Conservation (phyloP, 2,888 invertebrate genomes). For the Dendrolimus pini region DNA sequence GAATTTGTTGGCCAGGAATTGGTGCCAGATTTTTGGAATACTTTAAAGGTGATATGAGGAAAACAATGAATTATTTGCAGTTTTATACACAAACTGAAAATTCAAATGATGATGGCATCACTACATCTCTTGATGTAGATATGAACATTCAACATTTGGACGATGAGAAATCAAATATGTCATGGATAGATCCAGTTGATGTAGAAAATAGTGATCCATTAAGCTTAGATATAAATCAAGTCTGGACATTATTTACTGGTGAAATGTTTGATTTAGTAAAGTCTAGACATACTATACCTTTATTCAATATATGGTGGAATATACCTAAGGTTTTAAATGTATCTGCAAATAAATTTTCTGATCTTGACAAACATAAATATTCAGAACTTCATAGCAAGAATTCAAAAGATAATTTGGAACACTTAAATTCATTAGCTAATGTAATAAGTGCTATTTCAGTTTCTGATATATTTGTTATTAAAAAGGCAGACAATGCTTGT, state of each 20-base stretch:
- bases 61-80: conserved; percentile 83
- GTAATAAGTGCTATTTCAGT: conserved; percentile 54
- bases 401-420: conserved; percentile 17
- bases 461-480: conserved; percentile 41
- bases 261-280: background rate
- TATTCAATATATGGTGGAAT: conserved; percentile 60
- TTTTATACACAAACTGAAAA: conserved; percentile 75
- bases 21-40: conserved; percentile 74
- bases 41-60: conserved; percentile 82
- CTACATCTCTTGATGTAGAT: conserved; percentile 28
- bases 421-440: conserved; percentile 33
- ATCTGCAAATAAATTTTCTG: background rate
- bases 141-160: conserved; percentile 27
- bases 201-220: conserved; percentile 12
- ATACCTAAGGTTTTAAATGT: conserved; percentile 34
- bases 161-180: conserved; percentile 57
- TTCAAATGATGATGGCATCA: conserved; percentile 20
- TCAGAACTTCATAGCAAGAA: too few relatives aligned
- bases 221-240: background rate
- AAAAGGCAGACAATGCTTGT: conserved; percentile 20
- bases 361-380: too few relatives aligned
- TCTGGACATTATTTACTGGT: background rate
- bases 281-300: conserved; percentile 15
- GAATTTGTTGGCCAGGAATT: conserved; percentile 67
- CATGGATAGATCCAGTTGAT: conserved; percentile 48